A percentile compares a stretch with the other conserved stretches of the same genome.
phyloP scores from a whole-genome alignment of 1,140 invertebrate genomes.

The Aphelenchoides besseyi region DNA sequence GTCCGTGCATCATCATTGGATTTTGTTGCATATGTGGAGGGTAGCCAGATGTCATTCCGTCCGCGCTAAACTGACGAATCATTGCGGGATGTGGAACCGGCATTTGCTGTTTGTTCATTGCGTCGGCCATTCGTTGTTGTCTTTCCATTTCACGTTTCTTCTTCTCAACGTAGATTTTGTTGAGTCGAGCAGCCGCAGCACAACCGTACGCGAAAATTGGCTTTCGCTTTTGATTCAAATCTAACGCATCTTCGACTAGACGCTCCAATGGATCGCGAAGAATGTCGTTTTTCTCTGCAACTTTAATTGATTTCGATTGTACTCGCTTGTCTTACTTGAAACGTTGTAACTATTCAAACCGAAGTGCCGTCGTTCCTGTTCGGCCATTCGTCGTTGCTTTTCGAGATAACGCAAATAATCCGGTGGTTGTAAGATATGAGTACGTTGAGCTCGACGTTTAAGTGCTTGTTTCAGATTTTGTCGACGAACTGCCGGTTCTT shows the following conservation, averaged over 20 bases:
- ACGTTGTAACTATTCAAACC: background rate
- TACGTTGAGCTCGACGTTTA: background rate
- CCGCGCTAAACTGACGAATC: slow-evolving; percentile 1
- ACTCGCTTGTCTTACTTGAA: background rate
- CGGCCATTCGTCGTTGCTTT: background rate
- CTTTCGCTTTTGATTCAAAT: background rate
- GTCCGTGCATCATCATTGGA: slow-evolving; percentile 13
- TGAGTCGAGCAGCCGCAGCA: background rate
- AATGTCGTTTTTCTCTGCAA: background rate
- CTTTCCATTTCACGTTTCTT: background rate
- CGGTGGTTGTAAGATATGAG: background rate
- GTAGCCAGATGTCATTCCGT: background rate
- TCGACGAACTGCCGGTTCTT: background rate
- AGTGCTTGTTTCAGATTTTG: background rate
- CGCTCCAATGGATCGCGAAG: background rate
- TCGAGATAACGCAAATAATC: background rate
- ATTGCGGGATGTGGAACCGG: background rate
- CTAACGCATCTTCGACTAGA: background rate
- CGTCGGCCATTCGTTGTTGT: background rate
- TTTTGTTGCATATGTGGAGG: background rate
- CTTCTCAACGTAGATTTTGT: background rate
- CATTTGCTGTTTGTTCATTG: background rate
- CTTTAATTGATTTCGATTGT: too few species aligned
- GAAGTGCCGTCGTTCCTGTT: background rate
- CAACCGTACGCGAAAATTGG: background rate